These are phyloP conservation scores for Auanema freiburgensis DNA, from an alignment of 2,888 invertebrate genomes.

Conservation along the genomic window DNA sequence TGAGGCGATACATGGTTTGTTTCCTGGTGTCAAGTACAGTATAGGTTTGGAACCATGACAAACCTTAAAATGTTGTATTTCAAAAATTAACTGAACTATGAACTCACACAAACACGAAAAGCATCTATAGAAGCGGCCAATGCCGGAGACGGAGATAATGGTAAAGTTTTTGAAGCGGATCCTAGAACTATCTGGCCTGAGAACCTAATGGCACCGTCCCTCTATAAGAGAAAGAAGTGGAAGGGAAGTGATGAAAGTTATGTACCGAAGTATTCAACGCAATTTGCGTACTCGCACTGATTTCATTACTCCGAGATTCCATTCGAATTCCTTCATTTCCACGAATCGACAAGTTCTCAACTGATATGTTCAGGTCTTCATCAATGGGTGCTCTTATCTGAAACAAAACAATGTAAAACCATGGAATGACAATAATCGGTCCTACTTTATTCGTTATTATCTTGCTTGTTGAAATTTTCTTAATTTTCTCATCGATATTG, in stretches of 20 bases:
- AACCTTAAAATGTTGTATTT: constrained; percentile 12
- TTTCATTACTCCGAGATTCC: constrained; percentile 46
- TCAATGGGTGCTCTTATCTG: constrained; percentile 59
- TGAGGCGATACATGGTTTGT: constrained; percentile 14
- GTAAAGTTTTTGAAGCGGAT: constrained; percentile 33
- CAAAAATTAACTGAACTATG: too few species aligned
- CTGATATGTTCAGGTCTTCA: constrained; percentile 48
- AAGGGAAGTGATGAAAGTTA: neutral
- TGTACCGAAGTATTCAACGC: constrained; percentile 58
- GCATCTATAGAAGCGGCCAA: constrained; percentile 61
- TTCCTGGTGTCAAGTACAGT: constrained; percentile 17
- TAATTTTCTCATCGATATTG: constrained; percentile 54
- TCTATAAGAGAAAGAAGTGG: constrained; percentile 22
- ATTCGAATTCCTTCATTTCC: constrained; percentile 60
- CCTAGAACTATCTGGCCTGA: constrained; percentile 37
- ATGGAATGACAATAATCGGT: neutral
- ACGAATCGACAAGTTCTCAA: constrained; percentile 51
- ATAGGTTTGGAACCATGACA: constrained; percentile 15
- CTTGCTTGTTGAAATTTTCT: constrained; percentile 45
- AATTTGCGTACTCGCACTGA: constrained; percentile 44
- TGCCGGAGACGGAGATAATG: constrained; percentile 58
- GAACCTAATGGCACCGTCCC: constrained; percentile 38
- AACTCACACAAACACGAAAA: constrained; percentile 53
- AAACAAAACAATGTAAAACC: constrained; percentile 7
- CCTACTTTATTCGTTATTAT: constrained; percentile 57